phyloP scores from a whole-genome alignment of 2,888 invertebrate genomes.

The Creontiades dilutus region DNA sequence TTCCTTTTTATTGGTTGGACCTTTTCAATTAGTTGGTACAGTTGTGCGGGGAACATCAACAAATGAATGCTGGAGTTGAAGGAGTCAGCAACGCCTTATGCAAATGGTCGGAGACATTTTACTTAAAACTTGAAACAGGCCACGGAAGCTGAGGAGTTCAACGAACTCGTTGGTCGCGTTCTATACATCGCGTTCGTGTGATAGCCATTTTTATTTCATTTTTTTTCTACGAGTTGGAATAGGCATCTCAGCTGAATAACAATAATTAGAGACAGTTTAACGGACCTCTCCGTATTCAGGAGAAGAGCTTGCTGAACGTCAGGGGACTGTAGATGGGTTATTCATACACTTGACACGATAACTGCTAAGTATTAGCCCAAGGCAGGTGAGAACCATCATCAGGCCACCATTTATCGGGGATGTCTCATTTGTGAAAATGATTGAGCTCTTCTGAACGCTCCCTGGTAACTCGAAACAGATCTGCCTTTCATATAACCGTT shows the following conservation, averaged over 20 bases:
- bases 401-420: constrained; percentile 16
- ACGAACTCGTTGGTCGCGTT: constrained; percentile 8
- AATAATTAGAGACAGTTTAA: constrained; percentile 17
- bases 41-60: too few relatives aligned
- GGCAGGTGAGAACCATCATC: constrained; percentile 41
- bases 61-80: too few relatives aligned
- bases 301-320: neutral
- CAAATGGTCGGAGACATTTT: too few relatives aligned
- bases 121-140: neutral
- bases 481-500: neutral
- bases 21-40: too few relatives aligned
- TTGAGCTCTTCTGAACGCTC: neutral
- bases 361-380: constrained; percentile 24
- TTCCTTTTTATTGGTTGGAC: too few relatives aligned
- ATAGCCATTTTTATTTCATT: neutral
- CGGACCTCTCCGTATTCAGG: neutral
- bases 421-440: constrained; percentile 46
- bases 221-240: neutral
- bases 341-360: constrained; percentile 6
- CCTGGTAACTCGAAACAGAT: neutral
- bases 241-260: neutral
- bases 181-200: neutral
- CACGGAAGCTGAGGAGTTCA: neutral
- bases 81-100: too few relatives aligned
- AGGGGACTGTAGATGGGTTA: neutral